Evolutionary conservation across 2,113 vertebrate species (phyloP).

Genomic region (Pseudolaguvia tuberculata): DNA sequence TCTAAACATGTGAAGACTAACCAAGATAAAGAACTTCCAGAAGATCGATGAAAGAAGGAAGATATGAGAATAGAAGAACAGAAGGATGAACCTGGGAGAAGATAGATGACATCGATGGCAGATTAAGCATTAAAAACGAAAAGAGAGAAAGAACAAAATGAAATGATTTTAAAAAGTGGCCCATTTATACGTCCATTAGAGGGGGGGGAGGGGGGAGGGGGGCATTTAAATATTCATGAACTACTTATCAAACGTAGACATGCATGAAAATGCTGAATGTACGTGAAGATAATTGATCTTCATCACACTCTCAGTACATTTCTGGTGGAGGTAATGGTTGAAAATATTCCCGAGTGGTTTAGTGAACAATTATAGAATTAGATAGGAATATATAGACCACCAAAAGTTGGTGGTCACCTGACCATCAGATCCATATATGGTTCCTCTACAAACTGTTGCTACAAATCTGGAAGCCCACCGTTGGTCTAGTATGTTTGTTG

Average conservation of each 20-base stretch:
- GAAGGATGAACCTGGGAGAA: background rate
- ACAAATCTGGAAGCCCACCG: no score
- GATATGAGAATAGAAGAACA: background rate
- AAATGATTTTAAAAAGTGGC: background rate
- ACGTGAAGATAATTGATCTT: conserved; percentile 35
- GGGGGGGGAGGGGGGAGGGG: background rate
- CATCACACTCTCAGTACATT: conserved; percentile 27
- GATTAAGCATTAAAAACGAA: conserved; percentile 2
- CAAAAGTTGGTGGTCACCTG: no score
- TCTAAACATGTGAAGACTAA: no score
- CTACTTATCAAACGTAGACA: conserved; percentile 31
- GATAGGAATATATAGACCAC: conserved; percentile 47
- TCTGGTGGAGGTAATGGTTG: conserved; percentile 37
- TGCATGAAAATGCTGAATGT: conserved; percentile 25
- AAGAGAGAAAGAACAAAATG: background rate
- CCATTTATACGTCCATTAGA: background rate
- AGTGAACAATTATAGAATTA: conserved; percentile 42
- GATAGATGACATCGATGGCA: background rate
- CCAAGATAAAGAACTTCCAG: background rate
- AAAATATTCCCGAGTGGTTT: conserved; percentile 45
- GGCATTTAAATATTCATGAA: conserved; percentile 32
- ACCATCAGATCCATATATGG: no score
- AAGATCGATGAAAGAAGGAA: background rate
- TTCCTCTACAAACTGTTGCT: no score
- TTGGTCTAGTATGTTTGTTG: no score